These are phyloP conservation scores for Calosoma granatense DNA, from an alignment of 1,140 invertebrate genomes.

Conservation along the genomic window DNA sequence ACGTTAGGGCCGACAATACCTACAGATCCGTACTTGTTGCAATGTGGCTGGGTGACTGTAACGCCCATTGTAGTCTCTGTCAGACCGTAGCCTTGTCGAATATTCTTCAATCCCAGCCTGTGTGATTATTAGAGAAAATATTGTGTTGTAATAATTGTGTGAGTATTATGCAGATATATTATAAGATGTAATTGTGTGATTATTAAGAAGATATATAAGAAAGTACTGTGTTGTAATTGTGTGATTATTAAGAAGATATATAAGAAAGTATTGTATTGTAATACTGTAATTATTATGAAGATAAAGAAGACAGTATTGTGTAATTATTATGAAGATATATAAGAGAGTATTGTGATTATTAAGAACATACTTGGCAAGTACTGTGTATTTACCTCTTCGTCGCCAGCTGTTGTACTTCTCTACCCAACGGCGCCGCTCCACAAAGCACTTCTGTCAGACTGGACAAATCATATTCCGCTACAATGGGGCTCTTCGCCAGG, in stretches of 20 bases:
- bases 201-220: not conserved
- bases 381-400: slow-evolving; percentile 22
- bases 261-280: not conserved
- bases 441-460: slow-evolving; percentile 33
- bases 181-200: slow-evolving; percentile 7
- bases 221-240: not conserved
- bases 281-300: not conserved
- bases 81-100: slow-evolving; percentile 56
- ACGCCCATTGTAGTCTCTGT: slow-evolving; percentile 49
- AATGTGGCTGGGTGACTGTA: slow-evolving; percentile 14
- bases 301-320: not conserved
- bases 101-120: slow-evolving; percentile 20
- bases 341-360: slow-evolving; percentile 1
- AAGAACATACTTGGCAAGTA: not conserved
- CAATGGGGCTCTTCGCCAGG: slow-evolving; percentile 39
- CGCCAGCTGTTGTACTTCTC: slow-evolving; percentile 31
- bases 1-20: slow-evolving; percentile 45
- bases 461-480: slow-evolving; percentile 35
- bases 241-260: not conserved
- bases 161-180: slow-evolving; percentile 4
- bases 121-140: slow-evolving; percentile 12
- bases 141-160: not conserved
- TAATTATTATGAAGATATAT: slow-evolving; percentile 8
- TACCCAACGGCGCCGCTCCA: slow-evolving; percentile 39
- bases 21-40: slow-evolving; percentile 41